Percentiles rank a stretch among this genome's conserved stretches.
phyloP scores from a whole-genome alignment of 2,113 vertebrate genomes.

The Grantiella picta region DNA sequence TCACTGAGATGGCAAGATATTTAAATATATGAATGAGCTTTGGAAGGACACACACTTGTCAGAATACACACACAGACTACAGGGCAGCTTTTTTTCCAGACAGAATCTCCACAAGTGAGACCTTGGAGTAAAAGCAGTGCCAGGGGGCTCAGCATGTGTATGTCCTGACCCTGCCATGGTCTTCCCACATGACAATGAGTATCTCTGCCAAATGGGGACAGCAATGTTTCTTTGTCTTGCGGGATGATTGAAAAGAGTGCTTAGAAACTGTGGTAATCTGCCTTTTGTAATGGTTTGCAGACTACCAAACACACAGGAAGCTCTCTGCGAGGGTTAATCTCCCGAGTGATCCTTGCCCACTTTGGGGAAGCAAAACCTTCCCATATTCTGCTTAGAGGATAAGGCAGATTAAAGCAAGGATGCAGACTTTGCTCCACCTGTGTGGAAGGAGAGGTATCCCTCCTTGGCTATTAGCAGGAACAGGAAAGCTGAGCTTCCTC shows the following conservation, averaged over 20 bases:
- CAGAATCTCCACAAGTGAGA: not conserved
- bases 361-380: not conserved
- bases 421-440: slow-evolving; percentile 17
- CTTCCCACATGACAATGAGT: not conserved
- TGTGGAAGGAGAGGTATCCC: slow-evolving; percentile 11
- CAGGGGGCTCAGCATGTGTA: fast-evolving
- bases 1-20: not conserved
- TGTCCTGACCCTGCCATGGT: not conserved
- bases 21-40: not conserved
- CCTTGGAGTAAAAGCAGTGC: not conserved
- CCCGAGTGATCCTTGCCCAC: not conserved
- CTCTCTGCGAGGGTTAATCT: not conserved
- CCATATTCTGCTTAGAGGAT: slow-evolving; percentile 7
- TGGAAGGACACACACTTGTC: not conserved
- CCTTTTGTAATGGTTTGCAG: not conserved
- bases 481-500: slow-evolving; percentile 28
- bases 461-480: slow-evolving; percentile 9
- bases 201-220: not conserved
- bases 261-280: not conserved
- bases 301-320: slow-evolving; percentile 16
- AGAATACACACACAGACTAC: not conserved
- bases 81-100: not conserved
- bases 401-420: not conserved
- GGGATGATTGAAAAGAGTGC: not conserved
- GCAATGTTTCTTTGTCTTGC: not conserved